Evolutionary conservation across 2,888 invertebrate genomes (phyloP).

Genomic region (Cheilosia impressa): DNA sequence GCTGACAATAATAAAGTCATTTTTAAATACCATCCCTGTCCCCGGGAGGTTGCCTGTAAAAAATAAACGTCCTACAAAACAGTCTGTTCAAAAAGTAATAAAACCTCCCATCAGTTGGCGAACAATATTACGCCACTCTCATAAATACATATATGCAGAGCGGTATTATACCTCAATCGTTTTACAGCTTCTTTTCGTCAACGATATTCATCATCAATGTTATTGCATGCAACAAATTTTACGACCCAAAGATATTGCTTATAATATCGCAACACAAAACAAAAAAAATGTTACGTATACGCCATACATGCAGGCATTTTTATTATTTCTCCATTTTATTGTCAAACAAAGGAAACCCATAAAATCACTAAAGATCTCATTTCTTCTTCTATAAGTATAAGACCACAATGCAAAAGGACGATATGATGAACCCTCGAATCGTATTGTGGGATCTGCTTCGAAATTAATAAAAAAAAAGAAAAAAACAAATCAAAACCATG

Average conservation of each 20-base stretch:
- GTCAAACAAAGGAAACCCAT: conserved; percentile 43
- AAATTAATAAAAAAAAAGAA: conserved; percentile 30
- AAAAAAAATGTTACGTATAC: conserved; percentile 57
- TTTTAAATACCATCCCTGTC: no score
- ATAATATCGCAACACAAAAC: conserved; percentile 17
- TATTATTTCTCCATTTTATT: conserved; percentile 64
- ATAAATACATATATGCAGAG: neutral
- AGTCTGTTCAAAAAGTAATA: no score
- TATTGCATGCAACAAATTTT: conserved; percentile 65
- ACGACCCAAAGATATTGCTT: conserved; percentile 43
- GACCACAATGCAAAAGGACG: neutral
- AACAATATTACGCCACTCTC: neutral
- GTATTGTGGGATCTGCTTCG: conserved; percentile 25
- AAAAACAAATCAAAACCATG: conserved; percentile 39
- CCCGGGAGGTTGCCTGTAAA: no score
- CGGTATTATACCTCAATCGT: conserved; percentile 13
- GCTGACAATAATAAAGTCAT: no score
- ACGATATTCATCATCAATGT: conserved; percentile 38
- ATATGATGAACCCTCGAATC: conserved; percentile 10
- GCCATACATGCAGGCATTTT: conserved; percentile 40
- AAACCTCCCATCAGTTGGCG: no score
- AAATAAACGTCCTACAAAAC: no score
- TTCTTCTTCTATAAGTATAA: neutral
- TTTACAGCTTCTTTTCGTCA: conserved; percentile 26
- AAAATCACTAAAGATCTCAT: conserved; percentile 37